Evolutionary conservation across 2,113 vertebrate genomes (phyloP).

Genomic region (Peromyscus californicus): DNA sequence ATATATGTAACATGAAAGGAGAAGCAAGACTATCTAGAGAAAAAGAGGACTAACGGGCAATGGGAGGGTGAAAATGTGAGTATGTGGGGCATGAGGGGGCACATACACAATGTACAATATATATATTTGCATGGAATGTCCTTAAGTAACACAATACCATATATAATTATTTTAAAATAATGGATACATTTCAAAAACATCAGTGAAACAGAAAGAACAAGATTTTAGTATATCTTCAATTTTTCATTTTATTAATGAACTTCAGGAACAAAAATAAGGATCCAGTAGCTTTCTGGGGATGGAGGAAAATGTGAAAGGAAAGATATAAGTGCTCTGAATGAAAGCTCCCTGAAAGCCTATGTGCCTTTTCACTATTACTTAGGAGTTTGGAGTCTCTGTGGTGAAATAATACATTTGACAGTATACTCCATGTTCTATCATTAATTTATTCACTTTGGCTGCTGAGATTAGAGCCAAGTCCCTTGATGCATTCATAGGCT

Average conservation of each 20-base stretch:
- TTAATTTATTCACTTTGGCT: conserved; percentile 70
- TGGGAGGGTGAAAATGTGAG: background rate
- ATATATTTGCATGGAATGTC: background rate
- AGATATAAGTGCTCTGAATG: background rate
- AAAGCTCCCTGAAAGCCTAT: conserved; percentile 16
- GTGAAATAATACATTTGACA: conserved; percentile 43
- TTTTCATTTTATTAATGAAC: background rate
- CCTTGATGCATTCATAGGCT: conserved; percentile 35
- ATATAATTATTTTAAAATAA: background rate
- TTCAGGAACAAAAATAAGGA: conserved; percentile 26
- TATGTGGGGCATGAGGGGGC: background rate
- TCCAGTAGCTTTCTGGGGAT: background rate
- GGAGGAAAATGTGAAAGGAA: background rate
- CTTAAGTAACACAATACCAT: background rate
- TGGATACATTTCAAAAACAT: background rate
- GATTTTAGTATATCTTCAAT: background rate
- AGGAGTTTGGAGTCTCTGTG: background rate
- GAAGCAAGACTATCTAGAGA: background rate
- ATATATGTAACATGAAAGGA: background rate
- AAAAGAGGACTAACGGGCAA: background rate
- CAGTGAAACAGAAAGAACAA: background rate
- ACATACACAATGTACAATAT: background rate
- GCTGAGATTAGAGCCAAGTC: conserved; percentile 73
- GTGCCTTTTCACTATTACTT: conserved; percentile 17
- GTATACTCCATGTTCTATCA: background rate